Evolutionary conservation across 1,140 invertebrate species (phyloP), one percentile per base, ranked within the genome.

Genomic region (Protaetia brevitarsis): DNA sequence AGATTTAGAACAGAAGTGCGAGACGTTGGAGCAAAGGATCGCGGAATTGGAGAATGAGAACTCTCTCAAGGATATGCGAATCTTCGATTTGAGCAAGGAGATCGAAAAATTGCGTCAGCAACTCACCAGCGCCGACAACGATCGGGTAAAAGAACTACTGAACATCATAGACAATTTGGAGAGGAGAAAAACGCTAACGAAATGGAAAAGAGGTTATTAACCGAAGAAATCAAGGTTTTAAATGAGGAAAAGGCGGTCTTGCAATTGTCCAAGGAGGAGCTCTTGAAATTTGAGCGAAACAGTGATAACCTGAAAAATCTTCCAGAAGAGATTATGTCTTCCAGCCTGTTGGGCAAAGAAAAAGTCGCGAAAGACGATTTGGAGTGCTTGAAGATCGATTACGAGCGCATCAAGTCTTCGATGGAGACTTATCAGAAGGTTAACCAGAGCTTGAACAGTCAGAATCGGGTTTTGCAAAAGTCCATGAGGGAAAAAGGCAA

Each of bases 371-470:
- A 23, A 7, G 19, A 51, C 6, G 41, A 51, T 10, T 5, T 51
- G 4, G 41, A 51, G 26, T 51, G 41, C 41, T 23, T 51, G 19
- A 51, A 23, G 19, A 51, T 51, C 41, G 41, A 51, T 51, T 51
- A 51, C 3, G 41, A 51, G 1, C 7, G 41, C 1, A 2, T 51
- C 21, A 51, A 51, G 11, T 51, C 41, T 16, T 23, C 19, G 13
- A 51, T 51, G 41, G 41, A 51, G 26, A 51, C 41, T 23, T 51
- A 51, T 7, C 41, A 51, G 41, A 51, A 23, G 2, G 7, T 51
- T 10, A 51, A 51, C 16, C 21, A 51, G 41, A 51, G 26, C 11
- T 19, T 51, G 16, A 23, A 16, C 10, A 10, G 19, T 5, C 21
- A 51, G 2, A 51, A 51, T 11, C 10, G 13, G 2, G 8, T 51